Percentiles rank a stretch among this genome's conserved stretches.
Evolutionary conservation across 2,113 vertebrate genomes (phyloP).

Genomic region (Rhynchomys soricoides): DNA sequence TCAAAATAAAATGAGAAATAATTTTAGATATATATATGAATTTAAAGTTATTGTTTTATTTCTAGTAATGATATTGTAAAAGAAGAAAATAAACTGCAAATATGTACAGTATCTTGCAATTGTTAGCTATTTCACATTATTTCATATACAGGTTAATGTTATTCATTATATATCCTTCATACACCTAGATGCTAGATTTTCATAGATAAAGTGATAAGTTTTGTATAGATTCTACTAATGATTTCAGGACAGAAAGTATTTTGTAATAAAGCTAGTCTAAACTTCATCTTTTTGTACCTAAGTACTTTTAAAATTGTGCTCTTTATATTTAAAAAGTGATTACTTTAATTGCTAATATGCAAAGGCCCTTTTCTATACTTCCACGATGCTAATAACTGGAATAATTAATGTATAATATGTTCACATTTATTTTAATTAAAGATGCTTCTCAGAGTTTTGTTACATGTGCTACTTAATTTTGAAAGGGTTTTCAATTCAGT

Average conservation of each 20-base stretch:
- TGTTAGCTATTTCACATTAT: neutral
- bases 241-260: neutral
- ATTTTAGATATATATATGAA: neutral
- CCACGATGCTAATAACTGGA: neutral
- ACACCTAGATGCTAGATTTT: neutral
- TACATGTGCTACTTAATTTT: neutral
- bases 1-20: neutral
- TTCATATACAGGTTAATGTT: neutral
- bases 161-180: neutral
- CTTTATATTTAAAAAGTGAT: neutral
- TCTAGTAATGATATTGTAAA: neutral
- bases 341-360: neutral
- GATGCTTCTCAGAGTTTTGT: neutral
- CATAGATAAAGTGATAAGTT: neutral
- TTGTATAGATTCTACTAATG: neutral
- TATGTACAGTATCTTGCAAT: neutral
- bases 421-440: neutral
- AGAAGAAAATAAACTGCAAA: neutral
- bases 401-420: neutral
- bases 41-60: neutral
- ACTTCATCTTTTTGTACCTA: neutral
- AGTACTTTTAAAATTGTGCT: neutral
- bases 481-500: neutral
- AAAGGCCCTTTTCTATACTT: neutral
- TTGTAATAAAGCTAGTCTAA: neutral